phyloP scores from a whole-genome alignment of 2,888 invertebrate genomes.

The Phengaris alcon region DNA sequence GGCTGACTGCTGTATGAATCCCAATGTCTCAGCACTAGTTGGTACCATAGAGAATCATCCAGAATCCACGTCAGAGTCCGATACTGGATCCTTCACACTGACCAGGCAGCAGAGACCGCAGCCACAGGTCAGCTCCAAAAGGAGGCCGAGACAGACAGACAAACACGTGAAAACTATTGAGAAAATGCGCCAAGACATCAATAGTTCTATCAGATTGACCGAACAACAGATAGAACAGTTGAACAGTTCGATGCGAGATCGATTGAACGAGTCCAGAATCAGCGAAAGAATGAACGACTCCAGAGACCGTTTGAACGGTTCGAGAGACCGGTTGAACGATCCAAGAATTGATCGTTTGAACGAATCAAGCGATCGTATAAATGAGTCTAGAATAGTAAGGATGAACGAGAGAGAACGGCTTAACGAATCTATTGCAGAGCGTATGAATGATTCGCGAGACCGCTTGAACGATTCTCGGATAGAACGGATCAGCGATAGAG shows the following conservation, averaged over 20 bases:
- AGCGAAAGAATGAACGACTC: conserved; percentile 53
- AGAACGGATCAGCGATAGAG: conserved; percentile 37
- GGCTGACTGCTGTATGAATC: conserved; percentile 73
- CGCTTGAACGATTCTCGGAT: conserved; percentile 44
- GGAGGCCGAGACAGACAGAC: conserved; percentile 58
- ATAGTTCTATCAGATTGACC: conserved; percentile 48
- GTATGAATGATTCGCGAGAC: conserved; percentile 43
- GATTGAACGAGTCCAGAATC: conserved; percentile 50
- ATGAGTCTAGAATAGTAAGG: conserved; percentile 41
- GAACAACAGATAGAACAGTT: conserved; percentile 53
- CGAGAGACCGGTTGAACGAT: conserved; percentile 50
- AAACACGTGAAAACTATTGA: conserved; percentile 59
- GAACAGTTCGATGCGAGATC: conserved; percentile 47
- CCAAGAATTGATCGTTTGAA: conserved; percentile 42
- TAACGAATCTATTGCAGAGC: conserved; percentile 42
- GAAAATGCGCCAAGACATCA: conserved; percentile 53
- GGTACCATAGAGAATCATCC: conserved; percentile 75
- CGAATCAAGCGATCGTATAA: conserved; percentile 46
- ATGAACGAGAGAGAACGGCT: conserved; percentile 36
- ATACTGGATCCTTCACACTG: conserved; percentile 69
- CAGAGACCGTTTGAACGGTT: conserved; percentile 40
- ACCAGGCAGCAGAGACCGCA: conserved; percentile 70
- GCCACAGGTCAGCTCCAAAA: conserved; percentile 66
- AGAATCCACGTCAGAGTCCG: conserved; percentile 72
- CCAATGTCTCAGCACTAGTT: conserved; percentile 68